Base-by-base conservation (phyloP, 2,888 invertebrate genomes). In the Gymnoscelis rufifasciata region DNA sequence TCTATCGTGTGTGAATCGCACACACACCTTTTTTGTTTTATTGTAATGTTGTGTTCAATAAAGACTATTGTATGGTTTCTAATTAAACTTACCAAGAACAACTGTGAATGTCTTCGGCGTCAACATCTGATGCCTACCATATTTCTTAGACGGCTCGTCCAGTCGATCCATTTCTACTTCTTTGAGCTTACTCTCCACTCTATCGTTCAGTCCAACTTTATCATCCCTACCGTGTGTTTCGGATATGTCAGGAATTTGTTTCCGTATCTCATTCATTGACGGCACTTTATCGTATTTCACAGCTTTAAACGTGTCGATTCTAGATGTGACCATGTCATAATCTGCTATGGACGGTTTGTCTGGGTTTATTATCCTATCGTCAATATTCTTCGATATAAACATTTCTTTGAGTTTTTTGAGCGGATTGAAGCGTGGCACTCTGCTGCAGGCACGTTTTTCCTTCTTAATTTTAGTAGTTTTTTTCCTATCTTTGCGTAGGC, bases 201-300 rank as follows among this genome's bases (percentile, higher is more conserved):
- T n/a, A n/a, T 26, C 2, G 7, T 7, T 26, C 26, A 8, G 26
- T 26, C 6, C 26, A n/a, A n/a, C n/a, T 26, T 26, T 6, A 26
- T 6, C 26, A 7, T 26, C 7, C 7, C 26, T 26, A 3, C 5
- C 2, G 7, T 26, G 26, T 7, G 26, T 6, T 1, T 51, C 58
- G 1, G 66, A 62, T 11, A 80, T 74, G 44, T 72, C 74, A 1
- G 78, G 77, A 36, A 78, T 55, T 48, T 71, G 65, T 2, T 57
- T 59, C n/a, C 51, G 56, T 31, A 78, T 59, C 1, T 73, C 75
- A 2, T 72, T 61, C 4, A 68, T 6, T 5, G 45, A 58, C 3
- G 59, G 49, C 3, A 55, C 11, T 39, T 57, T 68, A 3, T 61
- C 38, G 39, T 53, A 66, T 42, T 63, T 68, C 0, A 67, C 19